Evolutionary conservation across 2,113 vertebrate genomes (phyloP).

Genomic region (Heterochromis multidens): DNA sequence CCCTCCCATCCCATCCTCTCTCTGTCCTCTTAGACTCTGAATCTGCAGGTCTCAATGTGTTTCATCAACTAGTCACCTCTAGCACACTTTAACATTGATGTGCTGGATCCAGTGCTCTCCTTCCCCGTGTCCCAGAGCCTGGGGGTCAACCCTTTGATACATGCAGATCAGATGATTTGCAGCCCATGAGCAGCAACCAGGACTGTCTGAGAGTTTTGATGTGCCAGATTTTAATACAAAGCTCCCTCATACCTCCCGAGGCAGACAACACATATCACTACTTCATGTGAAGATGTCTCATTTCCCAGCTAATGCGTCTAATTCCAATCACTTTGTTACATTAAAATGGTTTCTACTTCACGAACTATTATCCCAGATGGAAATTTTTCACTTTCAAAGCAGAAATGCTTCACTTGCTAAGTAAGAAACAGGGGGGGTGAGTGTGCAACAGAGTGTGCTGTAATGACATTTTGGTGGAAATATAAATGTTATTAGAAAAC

Average conservation of each 20-base stretch:
- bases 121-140: neutral
- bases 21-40: neutral
- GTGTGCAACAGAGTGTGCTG: conserved; percentile 3
- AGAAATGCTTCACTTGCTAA: neutral
- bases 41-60: neutral
- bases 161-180: conserved; percentile 3
- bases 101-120: neutral
- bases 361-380: conserved; percentile 24
- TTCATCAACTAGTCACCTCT: neutral
- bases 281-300: conserved; percentile 45
- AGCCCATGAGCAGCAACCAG: neutral
- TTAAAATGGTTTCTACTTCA: conserved; percentile 40
- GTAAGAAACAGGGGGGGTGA: neutral
- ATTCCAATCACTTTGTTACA: conserved; percentile 40
- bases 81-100: neutral
- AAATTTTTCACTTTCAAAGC: conserved; percentile 40
- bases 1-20: neutral
- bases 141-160: neutral
- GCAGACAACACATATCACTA: conserved; percentile 22
- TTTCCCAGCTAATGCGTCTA: conserved; percentile 59
- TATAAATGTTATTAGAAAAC: conserved; percentile 1
- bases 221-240: conserved; percentile 41
- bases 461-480: conserved; percentile 12
- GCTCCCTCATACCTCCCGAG: conserved; percentile 4
- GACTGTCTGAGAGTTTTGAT: conserved; percentile 7